Conservation (phyloP, 2,888 invertebrate genomes). For the Leptodirus hochenwartii region DNA sequence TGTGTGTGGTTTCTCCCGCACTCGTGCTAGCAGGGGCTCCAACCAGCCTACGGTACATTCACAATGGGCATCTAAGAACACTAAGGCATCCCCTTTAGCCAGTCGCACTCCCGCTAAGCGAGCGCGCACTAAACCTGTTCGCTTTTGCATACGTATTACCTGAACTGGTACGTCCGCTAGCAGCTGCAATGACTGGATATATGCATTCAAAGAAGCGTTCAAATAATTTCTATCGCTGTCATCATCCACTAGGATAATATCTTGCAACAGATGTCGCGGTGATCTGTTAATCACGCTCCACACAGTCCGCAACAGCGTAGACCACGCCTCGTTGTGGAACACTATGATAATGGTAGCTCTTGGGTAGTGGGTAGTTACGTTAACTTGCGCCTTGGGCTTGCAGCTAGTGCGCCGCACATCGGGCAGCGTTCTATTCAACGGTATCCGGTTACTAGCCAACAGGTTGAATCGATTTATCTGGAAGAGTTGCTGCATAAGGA, state of each 20-base stretch:
- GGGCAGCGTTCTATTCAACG: constrained; percentile 65
- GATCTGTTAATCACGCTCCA: constrained; percentile 87
- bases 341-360: constrained; percentile 86
- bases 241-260: constrained; percentile 81
- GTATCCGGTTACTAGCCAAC: constrained; percentile 73
- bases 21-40: constrained; percentile 34
- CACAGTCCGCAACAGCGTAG: constrained; percentile 84
- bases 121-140: constrained; percentile 69
- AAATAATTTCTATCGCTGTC: constrained; percentile 63
- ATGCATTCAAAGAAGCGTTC: constrained; percentile 43
- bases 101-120: constrained; percentile 57
- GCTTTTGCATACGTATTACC: constrained; percentile 42
- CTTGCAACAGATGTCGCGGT: constrained; percentile 53
- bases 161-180: constrained; percentile 41
- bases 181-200: constrained; percentile 39
- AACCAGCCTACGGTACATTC: constrained; percentile 67
- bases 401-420: constrained; percentile 68
- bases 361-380: constrained; percentile 48
- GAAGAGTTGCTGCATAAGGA: constrained; percentile 61
- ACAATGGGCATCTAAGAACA: constrained; percentile 88
- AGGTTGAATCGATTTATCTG: constrained; percentile 76
- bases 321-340: constrained; percentile 99
- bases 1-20: constrained; percentile 37
- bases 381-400: constrained; percentile 33
- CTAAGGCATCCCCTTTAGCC: constrained; percentile 59